Evolutionary conservation across 2,113 vertebrate species (phyloP), one percentile per base, ranked within the genome.

Genomic region (Leptosomus discolor): DNA sequence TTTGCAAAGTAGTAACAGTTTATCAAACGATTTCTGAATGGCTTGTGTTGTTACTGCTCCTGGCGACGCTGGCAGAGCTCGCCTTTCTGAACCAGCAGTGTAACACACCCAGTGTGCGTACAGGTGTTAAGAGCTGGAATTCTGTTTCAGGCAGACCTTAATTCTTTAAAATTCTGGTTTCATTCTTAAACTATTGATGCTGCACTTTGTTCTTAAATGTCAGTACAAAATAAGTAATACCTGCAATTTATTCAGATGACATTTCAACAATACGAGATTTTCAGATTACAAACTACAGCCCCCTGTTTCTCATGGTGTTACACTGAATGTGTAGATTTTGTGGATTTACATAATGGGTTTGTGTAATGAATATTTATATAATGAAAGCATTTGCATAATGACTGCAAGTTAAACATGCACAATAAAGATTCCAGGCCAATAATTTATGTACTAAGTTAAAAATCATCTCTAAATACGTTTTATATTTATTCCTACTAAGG

Each of bases 311-410:
- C 46, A 30, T 6, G 39, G 68, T 21, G 45, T 67, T 68, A 3
- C 5, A 51, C 65, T 90, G 85, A 91, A 61, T 79, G 88, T 78
- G 91, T 81, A 94, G 97, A 88, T 91, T 96, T 93, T 91, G 87
- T 32, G 94, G 92, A 96, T 98, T 98, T 98, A 88, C 94, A 96
- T 97, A 97, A 98, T 95, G 85, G 84, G 21, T 96, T 97, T 75
- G 94, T 6, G 85, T 61, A 88, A 98, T 97, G 96, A 95, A 96
- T 98, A 98, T 98, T 98, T 98, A 98, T 95, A 85, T 94, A 93
- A 94, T 22, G 95, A 88, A n/a, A 37, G 41, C 88, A 97, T 98
- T 97, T 98, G 76, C 96, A 94, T 98, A 97, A 98, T 90, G 86
- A 79, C 92, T 84, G 85, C 85, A 51, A 98, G 93, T 97, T 95